Evolutionary conservation across 2,888 invertebrate genomes (phyloP).

Genomic region (Neocrepidodera transversa): DNA sequence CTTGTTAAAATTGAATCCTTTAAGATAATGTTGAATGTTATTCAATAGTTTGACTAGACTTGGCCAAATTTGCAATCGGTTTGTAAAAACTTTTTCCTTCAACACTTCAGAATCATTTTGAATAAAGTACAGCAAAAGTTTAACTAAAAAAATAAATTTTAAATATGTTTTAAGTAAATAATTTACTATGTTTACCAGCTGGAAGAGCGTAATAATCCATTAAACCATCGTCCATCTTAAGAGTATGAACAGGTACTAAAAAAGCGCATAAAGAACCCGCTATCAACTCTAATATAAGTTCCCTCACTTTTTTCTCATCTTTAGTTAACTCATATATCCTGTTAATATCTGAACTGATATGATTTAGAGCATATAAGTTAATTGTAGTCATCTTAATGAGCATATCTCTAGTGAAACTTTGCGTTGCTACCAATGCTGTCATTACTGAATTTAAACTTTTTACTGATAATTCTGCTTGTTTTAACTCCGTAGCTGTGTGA

Average conservation of each 20-base stretch:
- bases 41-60: conserved; percentile 79
- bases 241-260: conserved; percentile 73
- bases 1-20: conserved; percentile 62
- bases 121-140: conserved; percentile 79
- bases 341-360: conserved; percentile 62
- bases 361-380: conserved; percentile 75
- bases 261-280: conserved; percentile 73
- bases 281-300: conserved; percentile 68
- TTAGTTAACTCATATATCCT: conserved; percentile 61
- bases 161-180: not conserved
- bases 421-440: conserved; percentile 78
- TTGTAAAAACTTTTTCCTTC: conserved; percentile 64
- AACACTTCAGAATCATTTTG: conserved; percentile 64
- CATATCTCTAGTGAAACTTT: conserved; percentile 77
- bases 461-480: conserved; percentile 68
- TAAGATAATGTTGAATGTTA: conserved; percentile 64
- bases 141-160: conserved; percentile 64
- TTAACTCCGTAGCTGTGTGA: conserved; percentile 64
- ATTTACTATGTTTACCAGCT: conserved; percentile 61
- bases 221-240: conserved; percentile 68
- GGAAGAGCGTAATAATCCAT: conserved; percentile 74
- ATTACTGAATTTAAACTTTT: conserved; percentile 73
- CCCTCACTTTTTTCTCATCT: conserved; percentile 67
- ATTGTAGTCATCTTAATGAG: conserved; percentile 80
- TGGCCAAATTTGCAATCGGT: conserved; percentile 77